Base-by-base conservation (phyloP, 2,888 invertebrate species). In the Tetheella fluctuosa region DNA sequence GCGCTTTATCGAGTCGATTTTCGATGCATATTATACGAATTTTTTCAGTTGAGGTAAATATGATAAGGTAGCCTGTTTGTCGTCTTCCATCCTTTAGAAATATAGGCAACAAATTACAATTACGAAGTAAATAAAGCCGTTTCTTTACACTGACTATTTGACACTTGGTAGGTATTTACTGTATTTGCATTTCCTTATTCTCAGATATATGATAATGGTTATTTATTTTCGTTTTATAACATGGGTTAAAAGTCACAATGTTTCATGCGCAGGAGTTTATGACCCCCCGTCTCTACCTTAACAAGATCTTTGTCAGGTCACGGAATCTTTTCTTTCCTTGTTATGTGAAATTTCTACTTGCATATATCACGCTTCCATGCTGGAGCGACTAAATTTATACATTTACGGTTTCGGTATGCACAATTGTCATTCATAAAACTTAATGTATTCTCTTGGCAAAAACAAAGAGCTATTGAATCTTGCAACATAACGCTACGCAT, bases 291-390 rank as follows among this genome's bases (percentile, higher is more conserved):
- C 64, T 55, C 58, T 64, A 61, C 66, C 56, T 64, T 39, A 62
- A 67, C 58, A 58, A 81, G 83, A 83, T 85, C 67, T 65, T 83
- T 84, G 75, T 85, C 85, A 65, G 65, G 76, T 81, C 85, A 85
- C 84, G 85, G 64, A 81, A 73, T 77, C 77, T 76, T 79, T 82
- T 74, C 76, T 80, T 84, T 78, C 69, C 73, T 73, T 68, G 69
- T 78, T 69, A 68, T 67, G 57, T 67, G 66, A 62, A 67, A 69
- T 79, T 74, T 73, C 65, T 74, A 70, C 74, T 63, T 64, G 71
- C 69, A 64, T 65, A 64, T 63, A 71, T 77, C 82, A 83, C 82
- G 79, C 74, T 80, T 70, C 63, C 55, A 6, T 6, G 62, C 69
- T 55, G 60, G 55, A 62, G 60, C 54, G 59, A 65, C 58, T 60